Evolutionary conservation across 2,113 vertebrate genomes (phyloP).

Genomic region (Oostethus manadensis): DNA sequence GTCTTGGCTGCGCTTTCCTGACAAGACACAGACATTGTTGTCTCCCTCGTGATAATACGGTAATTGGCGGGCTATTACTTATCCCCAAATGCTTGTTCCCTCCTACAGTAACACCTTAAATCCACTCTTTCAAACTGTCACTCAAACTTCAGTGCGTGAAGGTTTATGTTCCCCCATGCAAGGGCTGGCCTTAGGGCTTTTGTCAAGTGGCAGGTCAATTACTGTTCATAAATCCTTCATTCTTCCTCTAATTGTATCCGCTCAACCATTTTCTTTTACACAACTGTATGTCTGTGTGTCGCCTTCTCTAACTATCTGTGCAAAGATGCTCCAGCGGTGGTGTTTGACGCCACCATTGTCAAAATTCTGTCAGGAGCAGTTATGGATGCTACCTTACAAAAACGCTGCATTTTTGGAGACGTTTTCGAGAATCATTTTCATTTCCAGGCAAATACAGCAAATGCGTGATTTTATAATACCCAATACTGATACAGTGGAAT

Average conservation of each 20-base stretch:
- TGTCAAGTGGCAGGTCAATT: constrained; percentile 7
- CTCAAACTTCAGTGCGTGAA: constrained; percentile 46
- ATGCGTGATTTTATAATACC: too few species aligned
- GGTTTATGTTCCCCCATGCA: constrained; percentile 31
- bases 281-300: constrained; percentile 16
- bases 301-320: constrained; percentile 24
- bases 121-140: constrained; percentile 6
- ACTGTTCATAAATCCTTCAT: constrained; percentile 1
- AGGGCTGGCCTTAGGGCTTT: constrained; percentile 33
- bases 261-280: constrained; percentile 29
- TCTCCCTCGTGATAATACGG: constrained; percentile 3
- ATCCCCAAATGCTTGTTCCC: constrained; percentile 1
- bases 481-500: too few species aligned
- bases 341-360: constrained; percentile 7
- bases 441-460: too few species aligned
- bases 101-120: constrained; percentile 15
- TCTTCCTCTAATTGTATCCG: constrained; percentile 12
- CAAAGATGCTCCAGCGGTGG: constrained; percentile 7
- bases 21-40: constrained; percentile 6
- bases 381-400: too few species aligned
- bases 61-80: constrained; percentile 13
- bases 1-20: not conserved
- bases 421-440: too few species aligned
- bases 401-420: too few species aligned
- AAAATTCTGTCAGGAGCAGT: too few species aligned